These are phyloP conservation scores for Diorhabda sublineata DNA, from an alignment of 1,140 invertebrate species.

Conservation along the genomic window DNA sequence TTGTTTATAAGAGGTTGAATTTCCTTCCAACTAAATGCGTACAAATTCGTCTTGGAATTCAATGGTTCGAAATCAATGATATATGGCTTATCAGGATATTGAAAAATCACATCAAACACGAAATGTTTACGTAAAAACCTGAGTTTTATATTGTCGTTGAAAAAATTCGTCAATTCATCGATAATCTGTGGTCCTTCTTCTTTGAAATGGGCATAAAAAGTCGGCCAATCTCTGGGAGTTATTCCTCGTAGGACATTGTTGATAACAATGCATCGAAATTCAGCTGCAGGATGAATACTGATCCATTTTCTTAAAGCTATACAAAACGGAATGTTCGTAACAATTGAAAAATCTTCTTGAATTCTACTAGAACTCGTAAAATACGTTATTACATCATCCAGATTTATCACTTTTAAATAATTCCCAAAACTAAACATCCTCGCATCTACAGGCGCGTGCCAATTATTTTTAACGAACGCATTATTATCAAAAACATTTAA, in stretches of 20 bases:
- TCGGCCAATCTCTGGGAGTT: slow-evolving; percentile 44
- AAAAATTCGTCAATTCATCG: slow-evolving; percentile 36
- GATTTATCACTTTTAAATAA: slow-evolving; percentile 36
- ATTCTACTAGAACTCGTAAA: slow-evolving; percentile 38
- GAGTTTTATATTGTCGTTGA: slow-evolving; percentile 31
- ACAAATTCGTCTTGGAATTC: slow-evolving; percentile 41
- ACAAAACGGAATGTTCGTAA: slow-evolving; percentile 37
- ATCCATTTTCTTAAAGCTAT: slow-evolving; percentile 40
- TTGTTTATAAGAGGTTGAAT: slow-evolving; percentile 38
- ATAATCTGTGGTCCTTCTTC: slow-evolving; percentile 42
- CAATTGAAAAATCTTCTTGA: slow-evolving; percentile 38
- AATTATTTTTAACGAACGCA: slow-evolving; percentile 44
- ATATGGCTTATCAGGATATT: slow-evolving; percentile 35
- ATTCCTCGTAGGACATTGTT: slow-evolving; percentile 43
- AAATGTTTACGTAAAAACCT: slow-evolving; percentile 38
- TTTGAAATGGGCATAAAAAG: slow-evolving; percentile 41
- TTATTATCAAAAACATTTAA: slow-evolving; percentile 33
- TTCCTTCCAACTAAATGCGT: slow-evolving; percentile 43
- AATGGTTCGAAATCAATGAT: slow-evolving; percentile 41
- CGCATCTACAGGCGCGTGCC: slow-evolving; percentile 43
- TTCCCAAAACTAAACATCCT: slow-evolving; percentile 42
- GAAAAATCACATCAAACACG: slow-evolving; percentile 40
- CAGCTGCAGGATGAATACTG: slow-evolving; percentile 42
- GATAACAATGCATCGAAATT: slow-evolving; percentile 43
- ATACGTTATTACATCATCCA: slow-evolving; percentile 39